Evolutionary conservation across 2,888 invertebrate species (phyloP), one percentile per base, ranked within the genome.

Genomic region (Drosophila tanythrix): DNA sequence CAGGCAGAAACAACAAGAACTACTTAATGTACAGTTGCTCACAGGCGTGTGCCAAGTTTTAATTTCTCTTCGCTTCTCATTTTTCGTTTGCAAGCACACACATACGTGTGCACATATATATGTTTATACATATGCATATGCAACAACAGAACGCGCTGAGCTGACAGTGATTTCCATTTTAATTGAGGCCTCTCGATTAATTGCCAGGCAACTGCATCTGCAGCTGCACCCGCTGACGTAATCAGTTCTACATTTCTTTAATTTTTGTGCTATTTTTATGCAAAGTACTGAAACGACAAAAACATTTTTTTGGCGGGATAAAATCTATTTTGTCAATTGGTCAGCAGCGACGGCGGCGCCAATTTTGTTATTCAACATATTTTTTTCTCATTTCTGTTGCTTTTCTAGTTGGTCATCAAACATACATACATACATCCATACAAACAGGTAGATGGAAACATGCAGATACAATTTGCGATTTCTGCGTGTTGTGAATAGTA

Each of bases 161-260:
- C 76, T 82, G 87, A 76, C 82, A 88, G 83, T 83, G 88, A 85
- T 88, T 88, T 81, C 61, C 61, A 81, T 88, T 77, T 76, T 74
- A 85, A 88, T 88, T 85, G 79, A 84, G 80, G 77, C 70, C 73
- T 81, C 85, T 77, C 83, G 76, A 85, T 83, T 85, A 88, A 85
- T 85, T 79, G 75, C 60, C 31, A 73, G 18, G 40, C 79, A 73
- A 73, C 80, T 77, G 72, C 72, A 73, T 29, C 57, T 66, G 81
- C 69, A 50, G 58, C 53, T 77, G 73, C 69, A 55, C 11, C 55
- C 70, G 62, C 71, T 81, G 79, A 73, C 78, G 79, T 74, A 79
- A 77, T 74, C 79, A 74, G 36, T 67, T 55, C 35, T 51, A 40
- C 10, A 50, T 53, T 65, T 53, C 29, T 69, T 67, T 43, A 21